Percentiles rank a stretch among this genome's conserved stretches.
Evolutionary conservation across 2,113 vertebrate genomes (phyloP).

Genomic region (Neodontobutis hainanensis): DNA sequence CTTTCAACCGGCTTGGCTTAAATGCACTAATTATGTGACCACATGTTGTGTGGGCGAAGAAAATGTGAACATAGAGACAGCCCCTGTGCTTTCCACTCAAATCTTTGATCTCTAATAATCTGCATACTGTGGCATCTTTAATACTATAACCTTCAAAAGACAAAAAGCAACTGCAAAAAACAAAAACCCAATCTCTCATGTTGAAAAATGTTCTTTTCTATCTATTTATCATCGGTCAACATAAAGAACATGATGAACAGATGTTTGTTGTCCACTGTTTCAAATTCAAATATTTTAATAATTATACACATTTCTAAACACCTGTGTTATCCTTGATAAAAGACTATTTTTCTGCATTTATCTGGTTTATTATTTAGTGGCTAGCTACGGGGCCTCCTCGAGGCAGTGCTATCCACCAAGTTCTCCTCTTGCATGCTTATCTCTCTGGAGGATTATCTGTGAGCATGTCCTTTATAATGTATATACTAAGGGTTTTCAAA

Average conservation of each 20-base stretch:
- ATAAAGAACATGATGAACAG: background rate
- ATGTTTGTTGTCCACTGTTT: background rate
- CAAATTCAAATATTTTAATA: no score
- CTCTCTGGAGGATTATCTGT: background rate
- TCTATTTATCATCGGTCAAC: slow-evolving; percentile 7
- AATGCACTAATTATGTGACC: slow-evolving; percentile 47
- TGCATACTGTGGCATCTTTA: slow-evolving; percentile 37
- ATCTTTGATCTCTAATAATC: slow-evolving; percentile 40
- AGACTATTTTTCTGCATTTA: background rate
- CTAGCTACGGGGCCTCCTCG: slow-evolving; percentile 1
- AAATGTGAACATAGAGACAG: slow-evolving; percentile 20
- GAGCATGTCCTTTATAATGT: no score
- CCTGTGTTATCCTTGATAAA: background rate
- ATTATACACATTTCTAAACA: no score
- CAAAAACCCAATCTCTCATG: slow-evolving; percentile 25
- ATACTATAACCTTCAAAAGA: slow-evolving; percentile 47
- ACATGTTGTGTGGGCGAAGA: slow-evolving; percentile 21
- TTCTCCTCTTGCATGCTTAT: background rate
- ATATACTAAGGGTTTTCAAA: background rate
- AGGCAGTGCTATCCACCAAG: slow-evolving; percentile 3
- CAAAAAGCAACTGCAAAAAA: slow-evolving; percentile 22
- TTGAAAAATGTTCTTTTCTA: slow-evolving; percentile 2
- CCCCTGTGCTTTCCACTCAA: slow-evolving; percentile 15
- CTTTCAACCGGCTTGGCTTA: slow-evolving; percentile 42
- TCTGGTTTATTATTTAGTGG: background rate